Percentiles rank a stretch among this genome's conserved stretches.
Evolutionary conservation across 2,113 vertebrate species (phyloP).

Genomic region (Pangasianodon gigas): DNA sequence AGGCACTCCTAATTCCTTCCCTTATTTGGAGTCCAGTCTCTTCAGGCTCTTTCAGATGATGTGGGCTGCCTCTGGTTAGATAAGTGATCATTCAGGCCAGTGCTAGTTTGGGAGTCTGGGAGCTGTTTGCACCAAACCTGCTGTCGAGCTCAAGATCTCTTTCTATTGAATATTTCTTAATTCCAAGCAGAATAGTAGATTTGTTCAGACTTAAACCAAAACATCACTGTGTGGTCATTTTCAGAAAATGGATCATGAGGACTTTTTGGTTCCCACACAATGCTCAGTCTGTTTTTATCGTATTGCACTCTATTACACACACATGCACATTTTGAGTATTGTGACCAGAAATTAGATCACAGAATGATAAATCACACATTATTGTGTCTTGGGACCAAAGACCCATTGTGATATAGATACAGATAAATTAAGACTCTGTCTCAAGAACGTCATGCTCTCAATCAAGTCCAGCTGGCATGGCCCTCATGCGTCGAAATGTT

Average conservation of each 20-base stretch:
- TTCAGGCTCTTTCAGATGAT: not conserved
- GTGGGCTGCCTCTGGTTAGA: not conserved
- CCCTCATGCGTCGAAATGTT: slow-evolving; percentile 6
- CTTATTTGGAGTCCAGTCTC: slow-evolving; percentile 52
- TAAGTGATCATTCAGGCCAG: not conserved
- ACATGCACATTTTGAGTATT: slow-evolving; percentile 20
- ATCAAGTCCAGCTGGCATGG: slow-evolving; percentile 2
- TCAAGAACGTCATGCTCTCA: slow-evolving; percentile 26
- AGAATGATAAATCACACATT: slow-evolving; percentile 51
- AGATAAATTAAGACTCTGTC: slow-evolving; percentile 43
- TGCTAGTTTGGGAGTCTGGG: not conserved
- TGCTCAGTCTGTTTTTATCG: not conserved
- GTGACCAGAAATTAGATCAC: slow-evolving; percentile 51
- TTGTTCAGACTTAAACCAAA: not conserved
- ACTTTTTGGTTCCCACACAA: not conserved
- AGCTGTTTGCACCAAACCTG: not conserved
- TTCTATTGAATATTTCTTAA: not conserved
- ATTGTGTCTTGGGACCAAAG: slow-evolving; percentile 53
- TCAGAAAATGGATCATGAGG: not conserved
- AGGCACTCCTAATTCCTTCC: slow-evolving; percentile 33
- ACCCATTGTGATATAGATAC: not conserved
- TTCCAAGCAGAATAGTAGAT: not conserved
- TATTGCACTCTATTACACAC: slow-evolving; percentile 21
- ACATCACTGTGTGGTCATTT: not conserved
- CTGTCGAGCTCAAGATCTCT: not conserved